Base-by-base conservation (phyloP, 1,140 invertebrate genomes). In the Drosophila willistoni region DNA sequence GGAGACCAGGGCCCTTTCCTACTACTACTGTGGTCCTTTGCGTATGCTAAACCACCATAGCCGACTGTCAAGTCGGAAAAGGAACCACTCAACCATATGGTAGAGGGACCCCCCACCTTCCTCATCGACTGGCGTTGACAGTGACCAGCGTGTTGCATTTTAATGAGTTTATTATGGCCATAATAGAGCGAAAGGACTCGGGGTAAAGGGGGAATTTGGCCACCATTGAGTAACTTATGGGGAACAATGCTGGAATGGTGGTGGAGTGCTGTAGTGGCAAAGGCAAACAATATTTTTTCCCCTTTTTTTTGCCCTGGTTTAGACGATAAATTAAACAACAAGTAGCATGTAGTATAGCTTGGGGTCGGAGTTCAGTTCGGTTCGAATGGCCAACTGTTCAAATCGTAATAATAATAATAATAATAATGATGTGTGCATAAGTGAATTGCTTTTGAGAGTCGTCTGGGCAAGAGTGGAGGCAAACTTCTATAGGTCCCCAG, bases 131-230 rank as follows among this genome's bases (percentile, higher is more conserved):
- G 61, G 12, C 74, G 74, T 62, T 85, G 84, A 89, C 79, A 83
- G 83, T 69, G 60, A 25, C 62, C 75, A 63, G 55, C 55, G 44
- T 44, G 68, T 61, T 84, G 84, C 84, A 84, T 90, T 89, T 89
- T 89, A 89, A 89, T 89, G 85, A 83, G 80, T 84, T 89, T 89
- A 89, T 89, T 89, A 89, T 84, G 77, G 68, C 60, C 73, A 70
- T 84, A 77, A 81, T 65, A 77, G 62, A 68, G 78, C 55, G 33
- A 10, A 47, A 41, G 68, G 44, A 57, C 55, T 14, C n/a, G 57
- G 42, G 47, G 39, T 36, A 36, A 54, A 54, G 44, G 60, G 14
- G 54, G 33, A 59, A 10, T 33, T 17, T 17, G 65, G 36, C 36
- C 36, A 12, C 36, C 36, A 13, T 39, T 39, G 12, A 39, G 36